Evolutionary conservation across 2,797 vertebrate species (phyloP).

Genomic region (Ispidina picta): DNA sequence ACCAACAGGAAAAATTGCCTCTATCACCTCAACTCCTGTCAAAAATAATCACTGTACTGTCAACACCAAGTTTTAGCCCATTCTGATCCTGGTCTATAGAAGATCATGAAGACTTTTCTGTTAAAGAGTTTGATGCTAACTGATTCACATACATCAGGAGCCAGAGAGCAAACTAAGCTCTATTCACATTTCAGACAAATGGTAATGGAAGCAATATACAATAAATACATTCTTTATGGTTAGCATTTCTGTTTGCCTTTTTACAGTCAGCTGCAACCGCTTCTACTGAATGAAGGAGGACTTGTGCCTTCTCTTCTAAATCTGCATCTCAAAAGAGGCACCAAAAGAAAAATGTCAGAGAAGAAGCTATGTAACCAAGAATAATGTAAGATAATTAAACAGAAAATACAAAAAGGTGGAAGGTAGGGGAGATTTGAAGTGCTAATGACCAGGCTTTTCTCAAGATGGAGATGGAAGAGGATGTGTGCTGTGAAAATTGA

Average conservation of each 20-base stretch:
- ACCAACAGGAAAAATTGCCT: neutral
- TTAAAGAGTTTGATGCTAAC: neutral
- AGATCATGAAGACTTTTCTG: neutral
- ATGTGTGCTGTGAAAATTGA: neutral
- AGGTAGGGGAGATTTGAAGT: neutral
- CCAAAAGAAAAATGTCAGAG: neutral
- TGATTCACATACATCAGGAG: neutral
- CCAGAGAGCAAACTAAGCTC: neutral
- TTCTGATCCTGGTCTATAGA: neutral
- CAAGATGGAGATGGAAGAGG: rapidly evolving
- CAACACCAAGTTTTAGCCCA: neutral
- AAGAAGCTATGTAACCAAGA: neutral
- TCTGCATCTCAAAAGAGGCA: neutral
- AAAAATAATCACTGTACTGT: neutral
- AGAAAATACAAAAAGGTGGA: neutral
- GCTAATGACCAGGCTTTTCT: neutral
- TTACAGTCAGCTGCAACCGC: neutral
- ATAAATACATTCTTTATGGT: neutral
- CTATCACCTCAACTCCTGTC: neutral
- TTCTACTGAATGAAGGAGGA: neutral
- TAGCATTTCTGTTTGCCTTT: neutral
- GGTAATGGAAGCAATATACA: neutral
- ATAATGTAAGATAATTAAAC: neutral
- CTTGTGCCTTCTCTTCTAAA: neutral
- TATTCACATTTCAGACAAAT: neutral